Evolutionary conservation across 35 echinoderm and acorn worm species (phyloP), one percentile per base, ranked within the genome.

Genomic region (Strongylocentrotus purpuratus): DNA sequence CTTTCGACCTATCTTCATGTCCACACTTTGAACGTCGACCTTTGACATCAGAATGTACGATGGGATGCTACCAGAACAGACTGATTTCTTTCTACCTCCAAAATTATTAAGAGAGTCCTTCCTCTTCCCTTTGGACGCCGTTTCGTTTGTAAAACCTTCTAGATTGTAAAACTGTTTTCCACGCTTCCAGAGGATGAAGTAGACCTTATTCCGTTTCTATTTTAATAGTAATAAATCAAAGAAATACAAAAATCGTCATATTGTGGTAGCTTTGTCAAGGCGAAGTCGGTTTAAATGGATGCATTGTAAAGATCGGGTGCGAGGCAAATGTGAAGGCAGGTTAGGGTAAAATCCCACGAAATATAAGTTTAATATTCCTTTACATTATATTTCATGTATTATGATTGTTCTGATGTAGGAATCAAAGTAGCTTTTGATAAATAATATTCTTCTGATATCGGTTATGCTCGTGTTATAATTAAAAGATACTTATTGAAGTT

Each of bases 1-100:
- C 31, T 89, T 89, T 46, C 33, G 12, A 33, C 87, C 87, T 17
- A 89, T 89, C 87, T 10, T 89, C 87, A 89, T 89, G 87, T 89
- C 87, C 87, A 89, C 13, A 45, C 87, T 45, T 33, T 89, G 87
- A 46, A 89, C 87, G 32, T 89, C 41, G 87, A 89, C 87, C 12
- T 9, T 20, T 33, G 87, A 45, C 87, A 31, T 89, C 12, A 89
- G 32, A 89, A 89, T 89, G 45, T 89, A 22, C 0, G 87, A 46
- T 33, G 87, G 33, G 14, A 89, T 18, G 32, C 33, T 89, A 9
- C 33, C n/a, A 18, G 87, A 45, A 33, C 87, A 9, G 7, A 78
- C 2, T 0, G 65, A 78, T 78, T 78, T 78, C 87, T 89, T 89
- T 28, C 87, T 89, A 11, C 87, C 33, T 3, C 87, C 32, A 4